Conservation (phyloP, 2,797 vertebrate species). For the Sebastolobus altivelis region DNA sequence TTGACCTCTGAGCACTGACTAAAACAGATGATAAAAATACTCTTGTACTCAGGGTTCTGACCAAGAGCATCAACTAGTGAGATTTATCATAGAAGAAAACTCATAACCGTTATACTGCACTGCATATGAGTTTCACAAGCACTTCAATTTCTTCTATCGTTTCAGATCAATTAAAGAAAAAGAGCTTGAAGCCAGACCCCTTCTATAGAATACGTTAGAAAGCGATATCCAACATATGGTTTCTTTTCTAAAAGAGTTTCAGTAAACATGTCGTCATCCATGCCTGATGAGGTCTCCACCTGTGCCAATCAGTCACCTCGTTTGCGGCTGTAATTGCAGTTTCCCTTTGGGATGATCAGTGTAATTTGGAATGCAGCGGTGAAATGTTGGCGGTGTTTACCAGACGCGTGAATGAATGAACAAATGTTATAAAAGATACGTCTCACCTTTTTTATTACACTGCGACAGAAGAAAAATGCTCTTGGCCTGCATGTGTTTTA, state of each 20-base stretch:
- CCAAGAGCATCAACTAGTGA: background rate
- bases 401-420: slow-evolving; percentile 28
- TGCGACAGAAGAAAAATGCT: background rate
- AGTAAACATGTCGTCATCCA: slow-evolving; percentile 19
- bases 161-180: slow-evolving; percentile 1
- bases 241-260: slow-evolving; percentile 13
- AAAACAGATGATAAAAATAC: slow-evolving; percentile 25
- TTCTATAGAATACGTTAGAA: background rate
- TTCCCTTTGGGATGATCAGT: slow-evolving; percentile 49
- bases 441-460: slow-evolving; percentile 9
- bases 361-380: slow-evolving; percentile 34
- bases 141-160: background rate
- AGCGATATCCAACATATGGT: background rate
- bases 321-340: slow-evolving; percentile 57
- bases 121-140: background rate
- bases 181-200: background rate
- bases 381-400: slow-evolving; percentile 38
- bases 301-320: slow-evolving; percentile 66
- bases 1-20: slow-evolving; percentile 21
- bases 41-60: background rate
- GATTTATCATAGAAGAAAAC: slow-evolving; percentile 7
- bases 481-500: background rate
- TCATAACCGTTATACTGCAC: background rate
- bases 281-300: slow-evolving; percentile 44
- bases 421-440: background rate